Evolutionary conservation across 1,140 invertebrate species (phyloP), one percentile per base, ranked within the genome.

Genomic region (Tribolium castaneum): DNA sequence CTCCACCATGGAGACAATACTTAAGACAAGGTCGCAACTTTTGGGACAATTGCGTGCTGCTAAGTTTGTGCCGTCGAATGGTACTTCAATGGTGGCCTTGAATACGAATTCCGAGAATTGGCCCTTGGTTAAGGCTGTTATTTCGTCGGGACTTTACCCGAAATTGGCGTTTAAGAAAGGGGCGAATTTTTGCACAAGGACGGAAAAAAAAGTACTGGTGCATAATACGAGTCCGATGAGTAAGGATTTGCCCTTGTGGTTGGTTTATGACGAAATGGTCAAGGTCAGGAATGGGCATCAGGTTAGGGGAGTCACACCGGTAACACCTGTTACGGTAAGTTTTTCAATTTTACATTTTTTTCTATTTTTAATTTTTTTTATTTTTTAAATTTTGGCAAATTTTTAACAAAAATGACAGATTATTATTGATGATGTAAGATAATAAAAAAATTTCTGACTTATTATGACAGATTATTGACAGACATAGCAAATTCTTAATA

Each of bases 71-170:
- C 0, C 93, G 93, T 79, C 87, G 95, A 1, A 98, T 97, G 88
- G 86, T 89, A 0, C 95, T 19, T 70, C 70, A 12, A 93, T 96
- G 22, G 88, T 92, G 80, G 92, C 93, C 80, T 88, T 95, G 2
- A 99, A 98, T 88, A 86, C 89, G 0, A 95, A 97, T 87, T 96
- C 96, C 0, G 93, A 95, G 82, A 96, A 95, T 86, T 98, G 97
- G 96, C 92, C 94, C 10, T 90, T 98, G 9, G 93, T 99, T 0
- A 99, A 98, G 87, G 97, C 96, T 1, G 95, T 95, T 3, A 84
- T 99, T 3, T 92, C 93, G 59, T 94, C 93, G 22, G 97, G 96
- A 2, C 88, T 95, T 22, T 98, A 98, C 88, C 97, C 97, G 0
- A 96, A 97, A 83, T 87, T 98, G 19, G 94, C 95, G 50, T 88